Percentiles rank a stretch among this genome's conserved stretches.
These are phyloP conservation scores for Artemia sp. DNA, from an alignment of 2,888 invertebrate species.

Conservation along the genomic window DNA sequence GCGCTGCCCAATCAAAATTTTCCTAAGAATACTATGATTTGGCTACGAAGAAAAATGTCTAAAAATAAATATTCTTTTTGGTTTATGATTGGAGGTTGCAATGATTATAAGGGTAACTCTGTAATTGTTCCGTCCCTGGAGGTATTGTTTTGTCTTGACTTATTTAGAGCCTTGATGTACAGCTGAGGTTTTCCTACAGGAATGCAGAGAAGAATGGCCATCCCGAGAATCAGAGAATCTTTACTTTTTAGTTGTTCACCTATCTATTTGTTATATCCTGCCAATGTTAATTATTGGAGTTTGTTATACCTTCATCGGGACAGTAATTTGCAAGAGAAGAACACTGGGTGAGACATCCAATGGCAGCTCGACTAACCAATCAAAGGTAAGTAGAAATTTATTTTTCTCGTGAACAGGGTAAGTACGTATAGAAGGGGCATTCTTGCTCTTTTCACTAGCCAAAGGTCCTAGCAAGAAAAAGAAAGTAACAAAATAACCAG, in stretches of 20 bases:
- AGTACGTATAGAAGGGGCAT: no score
- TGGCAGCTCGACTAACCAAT: background rate
- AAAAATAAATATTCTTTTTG: no score
- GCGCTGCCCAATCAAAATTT: no score
- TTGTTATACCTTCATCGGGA: conserved; percentile 39
- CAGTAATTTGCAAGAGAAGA: conserved; percentile 34
- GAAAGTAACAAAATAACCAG: no score
- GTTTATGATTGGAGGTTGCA: no score
- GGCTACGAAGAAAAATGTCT: no score
- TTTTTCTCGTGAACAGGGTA: no score
- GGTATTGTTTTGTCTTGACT: background rate
- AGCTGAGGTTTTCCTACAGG: conserved; percentile 21
- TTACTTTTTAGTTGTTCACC: conserved; percentile 39
- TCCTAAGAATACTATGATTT: no score
- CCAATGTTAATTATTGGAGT: conserved; percentile 38
- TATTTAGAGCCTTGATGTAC: conserved; percentile 4
- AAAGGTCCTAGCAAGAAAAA: no score
- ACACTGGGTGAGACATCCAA: conserved; percentile 33
- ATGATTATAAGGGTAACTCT: no score
- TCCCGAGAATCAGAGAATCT: conserved; percentile 33
- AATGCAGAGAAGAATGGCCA: conserved; percentile 36
- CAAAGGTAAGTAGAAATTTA: background rate
- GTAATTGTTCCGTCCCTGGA: no score
- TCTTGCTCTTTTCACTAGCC: no score
- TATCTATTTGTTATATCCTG: conserved; percentile 38